These are phyloP conservation scores for Panagrolaimus sp. DNA, from an alignment of 1,140 invertebrate genomes.

Conservation along the genomic window DNA sequence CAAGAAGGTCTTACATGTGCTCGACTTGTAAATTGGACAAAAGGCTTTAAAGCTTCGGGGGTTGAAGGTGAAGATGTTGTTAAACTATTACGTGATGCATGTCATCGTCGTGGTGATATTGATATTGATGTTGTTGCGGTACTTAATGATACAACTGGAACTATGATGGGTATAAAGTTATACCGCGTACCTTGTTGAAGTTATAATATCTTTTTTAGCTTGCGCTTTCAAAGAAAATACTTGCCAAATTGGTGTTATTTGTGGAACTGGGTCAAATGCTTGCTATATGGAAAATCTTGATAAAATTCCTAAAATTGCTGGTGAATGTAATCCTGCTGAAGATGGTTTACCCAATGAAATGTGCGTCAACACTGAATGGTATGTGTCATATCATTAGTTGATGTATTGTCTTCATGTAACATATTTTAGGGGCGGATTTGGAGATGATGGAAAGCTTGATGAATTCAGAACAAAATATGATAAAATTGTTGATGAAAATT, in stretches of 20 bases:
- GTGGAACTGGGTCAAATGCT: slow-evolving; percentile 73
- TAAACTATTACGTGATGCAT: slow-evolving; percentile 71
- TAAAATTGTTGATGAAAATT: slow-evolving; percentile 73
- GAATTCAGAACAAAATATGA: slow-evolving; percentile 84
- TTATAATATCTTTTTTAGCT: slow-evolving; percentile 60
- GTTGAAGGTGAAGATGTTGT: slow-evolving; percentile 84
- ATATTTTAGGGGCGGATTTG: slow-evolving; percentile 97
- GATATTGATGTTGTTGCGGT: slow-evolving; percentile 85
- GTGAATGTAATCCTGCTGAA: slow-evolving; percentile 67
- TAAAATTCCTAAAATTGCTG: slow-evolving; percentile 69
- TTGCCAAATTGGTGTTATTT: slow-evolving; percentile 81
- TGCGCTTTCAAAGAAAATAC: slow-evolving; percentile 84
- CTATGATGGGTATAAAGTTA: slow-evolving; percentile 66
- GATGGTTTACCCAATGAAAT: slow-evolving; percentile 62
- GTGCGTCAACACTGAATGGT: slow-evolving; percentile 60
- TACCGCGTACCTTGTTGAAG: too few species aligned
- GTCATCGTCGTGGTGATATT: slow-evolving; percentile 64
- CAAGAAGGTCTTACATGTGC: slow-evolving; percentile 86
- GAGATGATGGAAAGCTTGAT: slow-evolving; percentile 78
- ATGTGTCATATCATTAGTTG: too few species aligned
- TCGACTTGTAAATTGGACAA: slow-evolving; percentile 83
- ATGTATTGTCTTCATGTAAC: too few species aligned
- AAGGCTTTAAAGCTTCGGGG: slow-evolving; percentile 82
- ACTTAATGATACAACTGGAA: slow-evolving; percentile 89
- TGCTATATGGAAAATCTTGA: slow-evolving; percentile 87